Base-by-base conservation (phyloP, 2,888 invertebrate species). In the Lithodes maja region DNA sequence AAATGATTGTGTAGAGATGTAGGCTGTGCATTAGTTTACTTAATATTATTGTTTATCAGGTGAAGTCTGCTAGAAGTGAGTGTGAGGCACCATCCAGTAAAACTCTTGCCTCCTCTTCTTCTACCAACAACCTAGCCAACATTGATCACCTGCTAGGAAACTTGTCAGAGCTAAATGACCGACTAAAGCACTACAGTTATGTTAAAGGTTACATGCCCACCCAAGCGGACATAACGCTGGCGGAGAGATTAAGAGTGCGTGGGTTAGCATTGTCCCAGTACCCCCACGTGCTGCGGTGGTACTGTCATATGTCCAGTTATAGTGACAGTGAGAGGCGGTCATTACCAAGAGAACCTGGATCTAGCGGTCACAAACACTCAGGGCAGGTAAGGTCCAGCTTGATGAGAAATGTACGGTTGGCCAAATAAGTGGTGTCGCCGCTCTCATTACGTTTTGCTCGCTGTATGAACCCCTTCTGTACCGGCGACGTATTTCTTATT, bases 161-260 rank as follows among this genome's bases (percentile, higher is more conserved):
- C 49, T 68, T 85, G 55, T 75, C 80, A 17, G 88, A 81, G 77
- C 77, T 89, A 49, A 85, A 89, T 49, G 55, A 81, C 53, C 53
- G 2, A 17, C 77, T 89, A 52, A 77, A 89, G 80, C 55, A 89
- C 7, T 89, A 93, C 92, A 93, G 94, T 52, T 94, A 94, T 87
- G 91, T 94, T 17, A 93, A 94, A 85, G 94, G 94, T 80, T 94
- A 93, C 91, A 93, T 92, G 75, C 93, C 94, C 61, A 94, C 94
- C 1, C 93, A 94, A 91, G 93, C 93, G 49, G 95, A 95, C 91
- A 74, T 89, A 71, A 15, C 53, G 15, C 33, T 91, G 54, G 50
- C 87, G 49, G 55, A 93, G 91, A 81, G 93, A 92, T 69, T 91
- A 74, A 77, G 71, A 17, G 52, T 86, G 49, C 52, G n/a, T 49